These are phyloP conservation scores for Pantherophis guttatus DNA, from an alignment of 2,113 vertebrate genomes.

Conservation along the genomic window DNA sequence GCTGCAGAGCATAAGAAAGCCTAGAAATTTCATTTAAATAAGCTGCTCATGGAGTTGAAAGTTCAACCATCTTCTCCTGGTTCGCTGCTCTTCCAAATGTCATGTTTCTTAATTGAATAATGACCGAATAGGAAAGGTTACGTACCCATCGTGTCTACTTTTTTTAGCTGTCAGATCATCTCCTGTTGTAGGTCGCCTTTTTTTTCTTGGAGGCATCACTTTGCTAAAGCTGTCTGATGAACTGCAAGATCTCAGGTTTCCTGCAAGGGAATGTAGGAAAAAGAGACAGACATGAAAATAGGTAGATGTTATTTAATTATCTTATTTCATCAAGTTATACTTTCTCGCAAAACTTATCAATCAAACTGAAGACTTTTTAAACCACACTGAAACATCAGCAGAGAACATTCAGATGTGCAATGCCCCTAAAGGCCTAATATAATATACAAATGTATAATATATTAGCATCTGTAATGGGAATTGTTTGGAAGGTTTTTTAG, in stretches of 20 bases:
- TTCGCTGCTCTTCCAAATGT: slow-evolving; percentile 21
- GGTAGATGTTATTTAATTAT: background rate
- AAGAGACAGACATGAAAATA: slow-evolving; percentile 36
- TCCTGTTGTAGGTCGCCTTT: slow-evolving; percentile 95
- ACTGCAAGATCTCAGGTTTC: slow-evolving; percentile 81
- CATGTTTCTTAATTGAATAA: slow-evolving; percentile 42
- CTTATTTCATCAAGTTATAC: background rate
- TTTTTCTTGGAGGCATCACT: slow-evolving; percentile 99
- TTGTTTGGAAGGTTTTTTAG: background rate
- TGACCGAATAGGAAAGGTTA: slow-evolving; percentile 38
- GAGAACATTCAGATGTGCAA: background rate
- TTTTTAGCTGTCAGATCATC: slow-evolving; percentile 97
- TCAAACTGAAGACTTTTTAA: background rate
- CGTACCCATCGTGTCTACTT: slow-evolving; percentile 95
- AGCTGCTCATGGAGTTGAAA: slow-evolving; percentile 2
- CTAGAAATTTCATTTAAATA: background rate
- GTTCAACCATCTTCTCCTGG: slow-evolving; percentile 11
- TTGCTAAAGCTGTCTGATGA: slow-evolving; percentile 90
- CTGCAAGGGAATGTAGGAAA: slow-evolving; percentile 65
- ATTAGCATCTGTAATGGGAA: background rate
- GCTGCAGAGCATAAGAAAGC: background rate
- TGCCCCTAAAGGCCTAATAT: background rate
- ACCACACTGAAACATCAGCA: background rate
- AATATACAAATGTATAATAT: background rate
- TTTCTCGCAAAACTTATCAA: background rate